Evolutionary conservation across 2,888 invertebrate species (phyloP).

Genomic region (Liodrosophila aerea): DNA sequence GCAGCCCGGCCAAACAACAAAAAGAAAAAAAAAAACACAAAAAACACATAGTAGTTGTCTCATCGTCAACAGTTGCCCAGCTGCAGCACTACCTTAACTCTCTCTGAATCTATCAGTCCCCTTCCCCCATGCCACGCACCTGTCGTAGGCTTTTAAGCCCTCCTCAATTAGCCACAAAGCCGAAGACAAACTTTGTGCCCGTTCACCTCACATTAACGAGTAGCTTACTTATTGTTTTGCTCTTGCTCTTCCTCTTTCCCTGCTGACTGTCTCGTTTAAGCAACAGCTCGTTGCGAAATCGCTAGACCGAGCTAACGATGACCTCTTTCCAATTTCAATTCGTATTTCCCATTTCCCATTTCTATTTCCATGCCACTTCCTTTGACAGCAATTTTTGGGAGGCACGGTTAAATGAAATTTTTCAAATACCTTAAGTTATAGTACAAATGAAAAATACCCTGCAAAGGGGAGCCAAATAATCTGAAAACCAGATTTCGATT

Average conservation of each 20-base stretch:
- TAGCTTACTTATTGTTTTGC: conserved; percentile 3
- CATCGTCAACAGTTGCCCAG: conserved; percentile 26
- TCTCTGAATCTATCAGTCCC: neutral
- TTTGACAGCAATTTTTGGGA: neutral
- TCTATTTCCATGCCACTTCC: conserved; percentile 13
- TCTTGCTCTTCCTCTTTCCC: neutral
- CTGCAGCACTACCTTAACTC: conserved; percentile 7
- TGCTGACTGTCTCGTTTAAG: neutral
- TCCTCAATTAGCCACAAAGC: conserved; percentile 22
- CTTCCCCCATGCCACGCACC: neutral
- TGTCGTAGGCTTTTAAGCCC: neutral
- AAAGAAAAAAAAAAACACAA: too few species aligned
- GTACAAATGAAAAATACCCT: conserved; percentile 9
- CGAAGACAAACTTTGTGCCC: conserved; percentile 13
- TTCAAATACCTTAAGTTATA: too few species aligned
- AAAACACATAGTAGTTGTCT: conserved; percentile 11
- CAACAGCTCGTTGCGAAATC: conserved; percentile 7
- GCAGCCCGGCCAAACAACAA: too few species aligned
- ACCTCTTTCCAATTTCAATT: conserved; percentile 18
- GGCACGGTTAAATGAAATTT: too few species aligned
- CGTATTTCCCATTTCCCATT: conserved; percentile 7
- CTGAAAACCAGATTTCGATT: too few species aligned
- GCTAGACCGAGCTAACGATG: conserved; percentile 23
- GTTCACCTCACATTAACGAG: neutral
- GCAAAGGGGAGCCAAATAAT: too few species aligned